Conservation (phyloP, 1,140 invertebrate genomes). For the Octopus sinensis region DNA sequence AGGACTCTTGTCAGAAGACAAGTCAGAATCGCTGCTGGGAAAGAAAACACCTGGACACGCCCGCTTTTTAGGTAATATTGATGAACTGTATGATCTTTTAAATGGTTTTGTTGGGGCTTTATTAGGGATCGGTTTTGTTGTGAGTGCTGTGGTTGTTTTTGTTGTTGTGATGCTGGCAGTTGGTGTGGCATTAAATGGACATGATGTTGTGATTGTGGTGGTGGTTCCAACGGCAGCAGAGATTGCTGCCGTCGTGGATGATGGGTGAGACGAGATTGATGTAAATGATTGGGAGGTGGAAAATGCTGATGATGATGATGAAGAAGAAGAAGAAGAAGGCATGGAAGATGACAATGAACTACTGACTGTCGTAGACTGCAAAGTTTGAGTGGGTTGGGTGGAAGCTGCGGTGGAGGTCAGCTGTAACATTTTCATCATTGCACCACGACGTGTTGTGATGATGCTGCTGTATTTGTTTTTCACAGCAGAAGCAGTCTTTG, state of each 20-base stretch:
- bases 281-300: not conserved
- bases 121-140: not conserved
- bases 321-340: not conserved
- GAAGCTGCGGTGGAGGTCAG: conserved; percentile 9
- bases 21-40: not conserved
- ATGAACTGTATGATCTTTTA: not conserved
- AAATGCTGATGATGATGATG: not conserved
- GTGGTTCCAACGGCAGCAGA: not conserved
- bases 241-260: not conserved
- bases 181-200: not conserved
- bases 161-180: not conserved
- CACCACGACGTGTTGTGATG: conserved; percentile 29
- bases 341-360: not conserved
- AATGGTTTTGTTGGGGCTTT: not conserved
- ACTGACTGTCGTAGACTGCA: not conserved
- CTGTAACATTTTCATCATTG: conserved; percentile 13
- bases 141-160: not conserved
- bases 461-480: conserved; percentile 48
- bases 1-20: not conserved
- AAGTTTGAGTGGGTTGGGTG: not conserved
- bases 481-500: conserved; percentile 42
- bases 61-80: not conserved
- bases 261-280: not conserved
- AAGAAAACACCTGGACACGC: not conserved
- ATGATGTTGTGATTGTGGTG: not conserved